Evolutionary conservation across 1,140 invertebrate genomes (phyloP), one percentile per base, ranked within the genome.

Genomic region (Listronotus bonariensis): DNA sequence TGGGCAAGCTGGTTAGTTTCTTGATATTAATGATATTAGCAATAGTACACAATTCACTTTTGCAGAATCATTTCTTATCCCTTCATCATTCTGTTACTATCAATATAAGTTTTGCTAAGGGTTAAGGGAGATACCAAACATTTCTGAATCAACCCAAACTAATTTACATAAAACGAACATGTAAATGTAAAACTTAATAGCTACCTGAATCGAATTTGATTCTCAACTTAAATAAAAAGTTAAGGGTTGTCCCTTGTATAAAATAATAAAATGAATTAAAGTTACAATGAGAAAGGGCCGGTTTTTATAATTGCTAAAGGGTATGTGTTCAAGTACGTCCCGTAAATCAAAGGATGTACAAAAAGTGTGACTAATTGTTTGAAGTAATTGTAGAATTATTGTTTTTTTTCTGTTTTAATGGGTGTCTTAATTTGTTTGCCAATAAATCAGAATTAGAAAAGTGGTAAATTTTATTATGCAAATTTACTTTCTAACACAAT

Each of bases 191-290:
- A 53, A 53, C 52, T 62, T 62, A 62, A 62, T 62, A 53, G 59
- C 59, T 62, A 62, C 59, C 59, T 62, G 59, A 62, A 62, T 53
- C 59, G 49, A 62, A 62, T 62, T 53, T 53, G 49, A 62, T 62
- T 62, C 59, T 31, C 38, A 26, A 62, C 10, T 62, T 38, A 62
- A 62, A 53, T 34, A 18, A 43, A n/a, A 31, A 62, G 59, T 51
- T 46, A 51, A 60, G 59, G 59, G 49, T 45, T 60, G 31, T 17
- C 36, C 51, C 48, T 40, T 53, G 52, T 12, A 26, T 60, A 53
- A 62, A 53, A 53, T 62, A 62, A 62, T 62, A 53, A 53, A 62
- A 34, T 53, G 40, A 20, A 53, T 53, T 53, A 62, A 53, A 12
- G 40, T 53, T 40, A 62, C 59, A 62, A 62, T 53, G 52, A 49